A percentile compares a stretch with the other conserved stretches of the same genome.
Conservation (phyloP, 2,113 vertebrate species). For the Pituophis catenifer region DNA sequence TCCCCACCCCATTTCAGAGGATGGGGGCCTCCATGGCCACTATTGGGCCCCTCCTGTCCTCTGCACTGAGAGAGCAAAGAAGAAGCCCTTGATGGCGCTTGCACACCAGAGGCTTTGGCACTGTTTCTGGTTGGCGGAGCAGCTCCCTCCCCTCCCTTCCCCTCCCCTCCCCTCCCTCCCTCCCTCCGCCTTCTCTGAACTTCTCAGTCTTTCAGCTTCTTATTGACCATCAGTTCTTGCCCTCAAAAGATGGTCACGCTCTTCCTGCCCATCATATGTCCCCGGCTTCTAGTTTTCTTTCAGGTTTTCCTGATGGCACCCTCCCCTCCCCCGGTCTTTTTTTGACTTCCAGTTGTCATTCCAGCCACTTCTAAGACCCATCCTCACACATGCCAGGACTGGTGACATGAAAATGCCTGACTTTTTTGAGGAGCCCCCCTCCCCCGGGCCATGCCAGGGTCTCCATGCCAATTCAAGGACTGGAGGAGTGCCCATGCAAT, state of each 20-base stretch:
- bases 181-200: background rate
- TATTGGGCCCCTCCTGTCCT: background rate
- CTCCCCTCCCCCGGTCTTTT: background rate
- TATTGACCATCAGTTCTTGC: background rate
- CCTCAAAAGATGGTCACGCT: background rate
- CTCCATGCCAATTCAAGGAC: background rate
- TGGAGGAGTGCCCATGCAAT: background rate
- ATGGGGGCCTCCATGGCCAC: background rate
- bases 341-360: background rate
- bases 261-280: background rate
- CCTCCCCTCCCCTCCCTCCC: too few relatives aligned
- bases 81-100: too few relatives aligned
- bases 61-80: background rate
- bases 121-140: too few relatives aligned
- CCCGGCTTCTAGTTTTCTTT: background rate
- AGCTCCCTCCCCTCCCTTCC: too few relatives aligned
- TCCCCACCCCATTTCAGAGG: background rate
- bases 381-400: background rate
- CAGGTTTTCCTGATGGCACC: background rate
- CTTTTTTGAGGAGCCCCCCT: background rate
- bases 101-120: too few relatives aligned
- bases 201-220: background rate
- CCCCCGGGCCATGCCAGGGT: background rate
- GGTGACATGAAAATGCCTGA: background rate
- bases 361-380: background rate